Base-by-base conservation (phyloP, 2,113 vertebrate genomes). In the Colossoma macropomum region DNA sequence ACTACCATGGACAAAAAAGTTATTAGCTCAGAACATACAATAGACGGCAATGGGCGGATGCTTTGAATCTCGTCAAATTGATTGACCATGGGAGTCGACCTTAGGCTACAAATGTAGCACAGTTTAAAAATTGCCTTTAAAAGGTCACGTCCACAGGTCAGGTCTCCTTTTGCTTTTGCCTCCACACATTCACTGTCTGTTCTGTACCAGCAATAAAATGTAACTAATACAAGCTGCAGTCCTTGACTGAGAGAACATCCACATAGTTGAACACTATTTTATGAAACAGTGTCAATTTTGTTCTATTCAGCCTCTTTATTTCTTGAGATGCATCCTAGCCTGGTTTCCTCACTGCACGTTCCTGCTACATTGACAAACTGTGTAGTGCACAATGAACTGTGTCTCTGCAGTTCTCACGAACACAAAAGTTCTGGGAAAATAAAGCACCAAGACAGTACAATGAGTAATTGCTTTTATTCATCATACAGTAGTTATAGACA, bases 401-500 rank as follows among this genome's bases (percentile, higher is more conserved):
- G 15, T 65, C 25, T 65, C n/a, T 66, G 28, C 28, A 19, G 4
- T 38, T 69, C 21, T 38, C 32, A 34, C 32, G 23, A 0, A 21
- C 65, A 34, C 4, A 34, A 7, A 34, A 1, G 1, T 68, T 34
- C 30, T 21, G 16, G 5, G 12, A 21, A 77, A 66, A 68, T 17
- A 71, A 71, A 80, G 10, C 32, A 77, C 38, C 8, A 4, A 77
- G 27, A 28, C 7, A 15, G 52, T 59, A 34, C 21, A 15, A 56
- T 0, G 54, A 63, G 15, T 54, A 79, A n/a, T 19, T 25, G 32
- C 25, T 72, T 79, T 68, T 77, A n/a, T 80, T 60, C 32, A 41
- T 78, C 59, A 65, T 30, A 41, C 74, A 62, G 73, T 72, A 62
- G 59, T 80, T 69, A 52, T 56, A 77, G 72, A 54, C 77, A 79